A percentile compares a stretch with the other conserved stretches of the same genome.
phyloP scores from a whole-genome alignment of 2,797 vertebrate species.

The Tapirus indicus region DNA sequence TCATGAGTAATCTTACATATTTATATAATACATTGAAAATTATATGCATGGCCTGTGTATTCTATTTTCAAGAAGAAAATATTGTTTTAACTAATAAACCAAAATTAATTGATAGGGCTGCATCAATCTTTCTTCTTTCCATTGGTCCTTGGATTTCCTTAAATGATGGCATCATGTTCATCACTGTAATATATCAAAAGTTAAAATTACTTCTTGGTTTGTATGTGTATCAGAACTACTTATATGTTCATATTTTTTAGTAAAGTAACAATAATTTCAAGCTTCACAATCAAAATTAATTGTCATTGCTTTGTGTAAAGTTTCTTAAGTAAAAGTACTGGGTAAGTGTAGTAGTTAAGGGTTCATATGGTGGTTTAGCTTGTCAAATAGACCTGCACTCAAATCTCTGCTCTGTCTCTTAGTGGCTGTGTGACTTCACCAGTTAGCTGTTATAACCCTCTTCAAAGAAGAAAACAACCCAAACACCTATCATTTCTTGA shows the following conservation, averaged over 20 bases:
- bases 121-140: constrained; percentile 29
- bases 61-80: constrained; percentile 68
- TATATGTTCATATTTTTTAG: not conserved
- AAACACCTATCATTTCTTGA: not conserved
- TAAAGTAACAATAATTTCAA: constrained; percentile 36
- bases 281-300: not conserved
- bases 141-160: constrained; percentile 74
- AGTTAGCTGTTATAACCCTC: not conserved
- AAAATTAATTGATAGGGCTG: constrained; percentile 23
- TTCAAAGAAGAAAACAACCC: not conserved
- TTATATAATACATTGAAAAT: not conserved
- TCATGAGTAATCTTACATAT: constrained; percentile 39
- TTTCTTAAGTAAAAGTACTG: not conserved
- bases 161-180: constrained; percentile 93
- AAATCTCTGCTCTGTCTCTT: not conserved
- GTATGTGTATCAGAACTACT: constrained; percentile 18
- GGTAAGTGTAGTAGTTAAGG: not conserved
- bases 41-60: not conserved
- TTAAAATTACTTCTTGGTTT: constrained; percentile 66
- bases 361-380: not conserved
- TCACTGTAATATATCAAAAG: constrained; percentile 88
- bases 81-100: constrained; percentile 53
- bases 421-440: not conserved
- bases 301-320: not conserved
- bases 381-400: not conserved